phyloP scores from a whole-genome alignment of 2,113 vertebrate species.

The Ochotona curzoniae region DNA sequence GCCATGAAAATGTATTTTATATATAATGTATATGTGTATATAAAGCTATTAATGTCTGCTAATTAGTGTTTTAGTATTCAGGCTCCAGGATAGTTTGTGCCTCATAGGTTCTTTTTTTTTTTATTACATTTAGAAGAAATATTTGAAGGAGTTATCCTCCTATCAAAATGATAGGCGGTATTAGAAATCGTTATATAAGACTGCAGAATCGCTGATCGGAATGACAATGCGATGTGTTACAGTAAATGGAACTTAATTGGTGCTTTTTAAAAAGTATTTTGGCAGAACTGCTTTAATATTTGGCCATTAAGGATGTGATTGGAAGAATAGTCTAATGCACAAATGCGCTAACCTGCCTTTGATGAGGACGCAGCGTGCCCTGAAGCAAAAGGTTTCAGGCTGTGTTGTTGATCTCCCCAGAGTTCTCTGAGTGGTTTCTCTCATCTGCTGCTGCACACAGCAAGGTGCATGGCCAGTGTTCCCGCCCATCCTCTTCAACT shows the following conservation, averaged over 20 bases:
- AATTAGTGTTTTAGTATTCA: not conserved
- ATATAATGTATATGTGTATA: not conserved
- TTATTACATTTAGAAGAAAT: not conserved
- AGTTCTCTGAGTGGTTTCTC: not conserved
- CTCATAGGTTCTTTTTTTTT: not conserved
- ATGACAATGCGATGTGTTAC: not conserved
- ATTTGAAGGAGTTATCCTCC: not conserved
- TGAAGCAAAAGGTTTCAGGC: not conserved
- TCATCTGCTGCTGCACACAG: not conserved
- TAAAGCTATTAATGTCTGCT: not conserved
- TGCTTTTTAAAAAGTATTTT: not conserved
- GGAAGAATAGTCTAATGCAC: not conserved
- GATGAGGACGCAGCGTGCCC: not conserved
- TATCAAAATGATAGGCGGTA: not conserved
- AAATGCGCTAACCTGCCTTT: fast-evolving
- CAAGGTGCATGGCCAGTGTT: not conserved
- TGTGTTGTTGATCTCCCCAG: not conserved
- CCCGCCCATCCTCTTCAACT: not conserved
- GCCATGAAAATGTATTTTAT: not conserved
- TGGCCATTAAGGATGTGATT: not conserved
- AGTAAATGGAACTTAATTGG: not conserved
- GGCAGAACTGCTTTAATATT: not conserved
- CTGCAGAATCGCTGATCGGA: not conserved
- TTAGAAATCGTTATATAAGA: not conserved
- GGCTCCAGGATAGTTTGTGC: not conserved